These are phyloP conservation scores for Drosophila histrio DNA, from an alignment of 2,888 invertebrate genomes.

Conservation along the genomic window DNA sequence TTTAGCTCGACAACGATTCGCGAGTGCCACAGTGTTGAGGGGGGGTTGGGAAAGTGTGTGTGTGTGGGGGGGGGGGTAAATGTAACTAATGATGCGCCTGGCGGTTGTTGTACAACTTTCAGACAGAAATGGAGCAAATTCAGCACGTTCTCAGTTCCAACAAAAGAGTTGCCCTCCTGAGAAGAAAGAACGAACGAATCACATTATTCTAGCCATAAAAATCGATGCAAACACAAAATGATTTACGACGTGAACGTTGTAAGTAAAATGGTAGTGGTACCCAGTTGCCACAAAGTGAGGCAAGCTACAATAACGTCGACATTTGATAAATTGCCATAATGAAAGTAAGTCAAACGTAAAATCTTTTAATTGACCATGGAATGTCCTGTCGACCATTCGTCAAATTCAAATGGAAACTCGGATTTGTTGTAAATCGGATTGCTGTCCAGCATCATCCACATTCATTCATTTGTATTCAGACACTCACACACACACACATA, in stretches of 20 bases:
- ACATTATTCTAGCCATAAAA: constrained; percentile 52
- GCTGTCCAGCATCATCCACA: constrained; percentile 16
- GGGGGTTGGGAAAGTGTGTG: background rate
- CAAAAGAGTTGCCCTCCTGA: constrained; percentile 8
- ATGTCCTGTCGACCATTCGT: constrained; percentile 40
- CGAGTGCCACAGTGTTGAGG: background rate
- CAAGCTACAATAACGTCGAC: constrained; percentile 31
- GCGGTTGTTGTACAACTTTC: constrained; percentile 62
- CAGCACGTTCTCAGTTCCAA: constrained; percentile 64
- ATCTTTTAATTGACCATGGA: constrained; percentile 73
- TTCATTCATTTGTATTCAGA: constrained; percentile 13
- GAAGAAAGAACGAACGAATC: constrained; percentile 14
- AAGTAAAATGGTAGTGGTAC: constrained; percentile 31
- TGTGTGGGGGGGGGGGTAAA: constrained; percentile 23
- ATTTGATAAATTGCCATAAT: constrained; percentile 80
- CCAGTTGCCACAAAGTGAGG: constrained; percentile 51
- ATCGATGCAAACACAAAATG: constrained; percentile 58
- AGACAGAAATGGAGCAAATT: constrained; percentile 77
- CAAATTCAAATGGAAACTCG: constrained; percentile 50
- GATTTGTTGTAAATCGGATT: constrained; percentile 25
- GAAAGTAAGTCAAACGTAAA: constrained; percentile 75
- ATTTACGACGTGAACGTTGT: constrained; percentile 53
- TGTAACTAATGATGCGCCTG: constrained; percentile 74
- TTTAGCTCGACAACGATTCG: constrained; percentile 48
- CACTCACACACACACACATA: constrained; percentile 37